Evolutionary conservation across 2,888 invertebrate genomes (phyloP), one percentile per base, ranked within the genome.

Genomic region (Amiota minor): DNA sequence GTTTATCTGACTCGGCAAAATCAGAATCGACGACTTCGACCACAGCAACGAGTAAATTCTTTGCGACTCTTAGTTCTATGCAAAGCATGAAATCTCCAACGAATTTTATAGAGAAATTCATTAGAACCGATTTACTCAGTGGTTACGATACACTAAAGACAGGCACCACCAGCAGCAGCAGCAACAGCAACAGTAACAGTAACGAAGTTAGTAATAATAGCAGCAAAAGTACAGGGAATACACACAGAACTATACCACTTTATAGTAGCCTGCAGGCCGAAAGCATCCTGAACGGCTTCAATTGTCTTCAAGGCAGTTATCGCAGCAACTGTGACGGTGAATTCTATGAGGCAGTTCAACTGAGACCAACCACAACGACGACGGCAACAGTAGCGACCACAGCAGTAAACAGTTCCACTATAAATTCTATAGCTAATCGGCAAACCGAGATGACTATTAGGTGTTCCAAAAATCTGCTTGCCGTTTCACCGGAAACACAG

Each of bases 61-160:
- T 87, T 69, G 78, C 83, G 53, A 81, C 81, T 47, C 65, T 87
- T n/a, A 83, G 80, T 65, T 73, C 80, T 70, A 74, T 79, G 72
- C 79, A 78, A 72, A 76, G 78, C 75, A 80, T 81, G 73, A 88
- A 87, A 74, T 86, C 86, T 12, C 85, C 89, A 45, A 85, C 86
- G 14, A 88, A 86, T 71, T 88, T 89, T 73, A 84, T 89, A 49
- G 89, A 89, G 76, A 89, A 88, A 80, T 88, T 89, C 62, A 83
- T 89, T 9, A 86, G 84, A 76, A 86, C 79, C 76, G 89, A 89
- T 77, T 72, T 89, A 45, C 84, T 88, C 16, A 84, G 80, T 77
- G 85, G 88, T 46, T 87, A 88, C 82, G 88, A 88, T 62, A 85
- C 81, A 4, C 77, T 85, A 16, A 83, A 77, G 76, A 85, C 84